Conservation (phyloP, 2,888 invertebrate species). For the Philopedon plagiatum region DNA sequence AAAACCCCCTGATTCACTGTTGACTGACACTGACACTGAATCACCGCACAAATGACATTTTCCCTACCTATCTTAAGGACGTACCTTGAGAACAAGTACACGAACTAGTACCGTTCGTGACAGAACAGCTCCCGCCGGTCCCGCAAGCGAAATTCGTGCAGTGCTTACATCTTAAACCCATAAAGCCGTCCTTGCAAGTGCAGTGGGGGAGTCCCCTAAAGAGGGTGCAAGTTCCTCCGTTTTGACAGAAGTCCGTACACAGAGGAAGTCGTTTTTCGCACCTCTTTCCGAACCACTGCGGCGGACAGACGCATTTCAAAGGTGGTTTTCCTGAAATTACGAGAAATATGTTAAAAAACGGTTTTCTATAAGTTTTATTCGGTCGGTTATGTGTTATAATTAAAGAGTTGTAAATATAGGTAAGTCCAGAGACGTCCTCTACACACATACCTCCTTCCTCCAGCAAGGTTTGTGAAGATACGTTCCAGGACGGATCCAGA, state of each 20-base stretch:
- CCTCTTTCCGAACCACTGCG: conserved; percentile 75
- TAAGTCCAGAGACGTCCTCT: too few relatives aligned
- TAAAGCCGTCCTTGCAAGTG: conserved; percentile 68
- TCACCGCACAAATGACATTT: too few relatives aligned
- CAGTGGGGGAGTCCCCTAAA: conserved; percentile 64
- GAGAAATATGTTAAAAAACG: neutral
- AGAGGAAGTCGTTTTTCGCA: conserved; percentile 75
- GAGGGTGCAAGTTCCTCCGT: conserved; percentile 74
- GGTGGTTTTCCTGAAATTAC: conserved; percentile 52
- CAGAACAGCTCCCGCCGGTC: conserved; percentile 75
- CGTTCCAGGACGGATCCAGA: conserved; percentile 62
- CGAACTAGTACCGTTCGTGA: conserved; percentile 66
- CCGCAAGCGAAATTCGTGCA: conserved; percentile 74
- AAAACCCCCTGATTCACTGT: too few relatives aligned
- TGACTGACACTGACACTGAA: too few relatives aligned
- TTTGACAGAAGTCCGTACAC: conserved; percentile 73
- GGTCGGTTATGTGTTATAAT: neutral
- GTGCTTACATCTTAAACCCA: conserved; percentile 72
- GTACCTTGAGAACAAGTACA: conserved; percentile 64
- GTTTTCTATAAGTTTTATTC: neutral
- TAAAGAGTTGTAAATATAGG: too few relatives aligned
- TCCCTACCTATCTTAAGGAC: neutral
- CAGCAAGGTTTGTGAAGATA: conserved; percentile 38
- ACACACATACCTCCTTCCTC: conserved; percentile 22
- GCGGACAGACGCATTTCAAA: conserved; percentile 74